These are phyloP conservation scores for Nesogale talazaci DNA, from an alignment of 2,113 vertebrate genomes.

Conservation along the genomic window DNA sequence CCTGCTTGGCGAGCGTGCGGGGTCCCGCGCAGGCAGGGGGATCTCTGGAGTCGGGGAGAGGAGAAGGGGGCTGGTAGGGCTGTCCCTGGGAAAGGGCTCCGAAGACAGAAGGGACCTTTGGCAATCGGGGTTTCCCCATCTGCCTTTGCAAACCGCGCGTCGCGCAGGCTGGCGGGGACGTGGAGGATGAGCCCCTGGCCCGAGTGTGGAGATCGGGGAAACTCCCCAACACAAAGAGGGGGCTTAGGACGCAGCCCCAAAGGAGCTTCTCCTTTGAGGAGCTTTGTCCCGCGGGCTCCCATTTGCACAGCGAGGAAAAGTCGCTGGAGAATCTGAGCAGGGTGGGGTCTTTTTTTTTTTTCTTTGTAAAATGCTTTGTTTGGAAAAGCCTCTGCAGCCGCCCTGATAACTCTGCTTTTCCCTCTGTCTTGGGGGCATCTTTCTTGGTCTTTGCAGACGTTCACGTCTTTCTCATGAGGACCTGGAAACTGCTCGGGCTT, in stretches of 20 bases:
- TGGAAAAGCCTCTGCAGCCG: slow-evolving; percentile 65
- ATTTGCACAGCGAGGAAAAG: slow-evolving; percentile 60
- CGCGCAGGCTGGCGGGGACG: neutral
- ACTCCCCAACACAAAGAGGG: slow-evolving; percentile 68
- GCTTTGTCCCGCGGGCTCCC: slow-evolving; percentile 49
- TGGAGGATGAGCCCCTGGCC: slow-evolving; percentile 32
- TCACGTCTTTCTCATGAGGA: too few species aligned
- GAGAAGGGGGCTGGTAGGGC: slow-evolving; percentile 39
- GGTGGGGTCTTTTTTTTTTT: slow-evolving; percentile 84
- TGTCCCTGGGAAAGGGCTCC: slow-evolving; percentile 19
- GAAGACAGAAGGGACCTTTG: neutral
- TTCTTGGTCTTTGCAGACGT: neutral
- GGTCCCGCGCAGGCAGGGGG: too few species aligned
- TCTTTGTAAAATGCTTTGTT: slow-evolving; percentile 84
- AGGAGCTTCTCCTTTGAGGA: slow-evolving; percentile 44
- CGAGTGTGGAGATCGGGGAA: slow-evolving; percentile 33
- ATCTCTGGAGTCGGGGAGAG: slow-evolving; percentile 32
- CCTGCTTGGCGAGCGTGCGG: too few species aligned
- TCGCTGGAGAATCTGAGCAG: slow-evolving; percentile 75
- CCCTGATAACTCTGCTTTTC: slow-evolving; percentile 32
- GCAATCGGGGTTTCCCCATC: neutral
- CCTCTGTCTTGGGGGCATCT: slow-evolving; percentile 20
- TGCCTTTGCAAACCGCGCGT: neutral
- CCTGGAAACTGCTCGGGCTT: slow-evolving; percentile 43
- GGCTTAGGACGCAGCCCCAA: slow-evolving; percentile 10